Base-by-base conservation (phyloP, 2,888 invertebrate genomes). In the Tachina lurida region DNA sequence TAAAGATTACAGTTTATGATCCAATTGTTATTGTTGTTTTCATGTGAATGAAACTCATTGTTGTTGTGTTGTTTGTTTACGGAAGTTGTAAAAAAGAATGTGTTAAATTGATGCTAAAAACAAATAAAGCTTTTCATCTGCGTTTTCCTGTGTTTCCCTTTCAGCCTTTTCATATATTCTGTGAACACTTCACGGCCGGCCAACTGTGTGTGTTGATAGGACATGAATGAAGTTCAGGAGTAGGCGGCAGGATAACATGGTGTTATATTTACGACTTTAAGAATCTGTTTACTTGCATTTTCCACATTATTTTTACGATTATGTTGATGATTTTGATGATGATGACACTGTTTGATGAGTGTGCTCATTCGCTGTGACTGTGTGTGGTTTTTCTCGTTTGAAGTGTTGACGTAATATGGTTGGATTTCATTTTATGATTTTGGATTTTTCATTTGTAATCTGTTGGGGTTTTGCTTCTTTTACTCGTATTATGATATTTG, bases 11-110 rank as follows among this genome's bases (percentile, higher is more conserved):
- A 84, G 78, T 87, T 87, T 86, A 87, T 85, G 81, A 84, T 81
- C 58, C 83, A 68, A 58, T 63, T 74, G 81, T 74, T 74, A 54
- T 22, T 52, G n/a, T 13, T 45, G 17, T 45, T 62, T 70, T 71
- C 58, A 31, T 60, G 56, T 78, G 54, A 43, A 68, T 56, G 56
- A n/a, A 22, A 81, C 49, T 76, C 67, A 65, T 58, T 84, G 62
- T 58, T 84, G 62, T 60, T 75, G 54, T 76, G 70, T 76, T 70
- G 81, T 82, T 82, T 86, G 86, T 86, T 71, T 65, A 56, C 79
- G 88, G 90, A 92, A 92, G 91, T 91, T 91, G 91, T 91, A 79
- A 86, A 75, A 74, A 91, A 92, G n/a, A 91, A 89, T 89, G 89
- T 77, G 79, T 82, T 65, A 82, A 85, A 85, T 82, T 85, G 81